Evolutionary conservation across 2,797 vertebrate genomes (phyloP), one percentile per base, ranked within the genome.

Genomic region (Typhlichthys subterraneus): DNA sequence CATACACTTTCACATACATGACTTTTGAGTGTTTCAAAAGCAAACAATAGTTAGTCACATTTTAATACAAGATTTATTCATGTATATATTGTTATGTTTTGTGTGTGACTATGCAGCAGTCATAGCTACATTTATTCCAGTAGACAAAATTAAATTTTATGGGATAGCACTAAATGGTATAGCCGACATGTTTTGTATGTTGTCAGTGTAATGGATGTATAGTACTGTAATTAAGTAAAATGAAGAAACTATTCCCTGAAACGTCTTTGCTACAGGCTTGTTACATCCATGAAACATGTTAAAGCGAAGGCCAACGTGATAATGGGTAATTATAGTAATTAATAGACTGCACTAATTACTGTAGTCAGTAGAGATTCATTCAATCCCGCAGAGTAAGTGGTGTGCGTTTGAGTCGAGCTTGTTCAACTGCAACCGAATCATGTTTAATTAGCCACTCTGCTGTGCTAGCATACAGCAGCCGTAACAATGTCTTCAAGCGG

Each of bases 331-430:
- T 87, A 84, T 67, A 81, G 81, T 91, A 88, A 90, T 91, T 88
- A 91, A 91, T 87, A 87, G 88, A 87, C 86, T 88, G 85, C 84
- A 85, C 84, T 90, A 90, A 90, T 91, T 89, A 86, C 83, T 84
- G 77, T 71, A 81, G 82, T 77, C 85, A 70, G 80, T 81, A 70
- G 80, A 83, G 73, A 85, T 86, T 84, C 69, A 86, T 87, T 82
- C 81, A 82, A 77, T 79, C 65, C 78, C 65, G 72, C 73, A 42
- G 72, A 81, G 75, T 59, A 71, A 84, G 79, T 69, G 81, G 69
- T 79, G 72, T 82, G 80, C 77, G 73, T 88, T 81, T 79, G 72
- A 87, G 67, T 59, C 55, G 70, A 76, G 82, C 79, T 67, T 80
- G 79, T 71, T 76, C 79, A 78, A 82, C 70, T 85, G 83, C 80